phyloP scores from a whole-genome alignment of 2,888 invertebrate genomes.

The Nemurella pictetii region DNA sequence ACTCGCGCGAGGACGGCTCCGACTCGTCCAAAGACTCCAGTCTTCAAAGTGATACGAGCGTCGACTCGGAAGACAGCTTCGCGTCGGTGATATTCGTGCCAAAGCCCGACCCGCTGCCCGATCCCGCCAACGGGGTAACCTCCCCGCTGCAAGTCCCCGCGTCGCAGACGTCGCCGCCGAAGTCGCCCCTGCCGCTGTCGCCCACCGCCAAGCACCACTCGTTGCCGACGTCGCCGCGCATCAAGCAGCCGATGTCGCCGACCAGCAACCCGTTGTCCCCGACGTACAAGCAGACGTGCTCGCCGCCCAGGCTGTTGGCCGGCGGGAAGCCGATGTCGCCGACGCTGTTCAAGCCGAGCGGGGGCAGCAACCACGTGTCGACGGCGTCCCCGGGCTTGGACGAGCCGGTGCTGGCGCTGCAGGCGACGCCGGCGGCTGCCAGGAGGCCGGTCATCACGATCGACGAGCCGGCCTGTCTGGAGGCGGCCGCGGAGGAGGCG shows the following conservation, averaged over 20 bases:
- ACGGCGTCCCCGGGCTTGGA: constrained; percentile 64
- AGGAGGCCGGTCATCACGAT: constrained; percentile 48
- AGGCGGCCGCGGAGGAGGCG: constrained; percentile 57
- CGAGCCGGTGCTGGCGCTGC: neutral
- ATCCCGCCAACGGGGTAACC: constrained; percentile 47
- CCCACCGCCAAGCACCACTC: constrained; percentile 41
- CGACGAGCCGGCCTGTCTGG: constrained; percentile 50
- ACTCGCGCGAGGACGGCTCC: constrained; percentile 85
- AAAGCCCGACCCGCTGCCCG: constrained; percentile 67
- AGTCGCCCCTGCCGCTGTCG: constrained; percentile 46
- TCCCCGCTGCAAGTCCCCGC: constrained; percentile 44
- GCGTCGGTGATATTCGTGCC: constrained; percentile 91
- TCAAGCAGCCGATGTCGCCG: constrained; percentile 53
- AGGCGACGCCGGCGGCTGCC: neutral
- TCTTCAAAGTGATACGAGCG: constrained; percentile 90
- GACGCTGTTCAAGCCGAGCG: constrained; percentile 60
- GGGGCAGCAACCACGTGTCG: constrained; percentile 59
- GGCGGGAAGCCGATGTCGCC: constrained; percentile 27
- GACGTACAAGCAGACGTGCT: constrained; percentile 7
- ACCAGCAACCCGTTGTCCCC: constrained; percentile 46
- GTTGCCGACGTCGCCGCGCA: constrained; percentile 46
- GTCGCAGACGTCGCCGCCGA: constrained; percentile 47
- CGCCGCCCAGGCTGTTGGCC: constrained; percentile 14
- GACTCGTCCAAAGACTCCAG: constrained; percentile 62
- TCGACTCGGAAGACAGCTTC: constrained; percentile 92